Evolutionary conservation across 2,113 vertebrate species (phyloP).

Genomic region (Ia io): DNA sequence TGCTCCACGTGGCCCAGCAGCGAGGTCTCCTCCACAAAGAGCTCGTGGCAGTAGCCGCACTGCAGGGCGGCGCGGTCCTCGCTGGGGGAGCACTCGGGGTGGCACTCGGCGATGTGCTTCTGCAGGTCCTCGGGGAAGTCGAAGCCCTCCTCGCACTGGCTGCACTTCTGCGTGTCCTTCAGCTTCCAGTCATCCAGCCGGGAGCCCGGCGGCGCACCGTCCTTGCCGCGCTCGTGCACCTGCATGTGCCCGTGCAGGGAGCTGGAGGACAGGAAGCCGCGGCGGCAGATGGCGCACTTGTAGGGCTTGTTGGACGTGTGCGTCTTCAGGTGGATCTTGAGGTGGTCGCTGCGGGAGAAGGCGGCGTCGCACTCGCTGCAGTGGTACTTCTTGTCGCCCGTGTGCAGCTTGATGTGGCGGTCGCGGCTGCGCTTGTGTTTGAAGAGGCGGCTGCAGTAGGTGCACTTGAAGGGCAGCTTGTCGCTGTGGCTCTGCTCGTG

Average conservation of each 20-base stretch:
- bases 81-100: slow-evolving; percentile 95
- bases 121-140: slow-evolving; percentile 97
- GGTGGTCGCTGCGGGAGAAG: slow-evolving; percentile 97
- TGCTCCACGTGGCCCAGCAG: slow-evolving; percentile 96
- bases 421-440: slow-evolving; percentile 99
- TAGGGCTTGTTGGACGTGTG: slow-evolving; percentile 99
- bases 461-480: slow-evolving; percentile 98
- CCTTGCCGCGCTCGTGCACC: slow-evolving; percentile 95
- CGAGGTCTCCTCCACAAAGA: slow-evolving; percentile 93
- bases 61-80: slow-evolving; percentile 93
- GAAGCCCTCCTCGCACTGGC: slow-evolving; percentile 97
- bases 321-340: slow-evolving; percentile 99
- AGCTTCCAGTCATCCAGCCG: slow-evolving; percentile 94
- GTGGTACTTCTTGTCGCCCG: slow-evolving; percentile 98
- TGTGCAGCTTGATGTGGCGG: slow-evolving; percentile 97
- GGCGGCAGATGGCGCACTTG: slow-evolving; percentile 97
- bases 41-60: slow-evolving; percentile 97
- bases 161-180: slow-evolving; percentile 98
- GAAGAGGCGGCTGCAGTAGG: slow-evolving; percentile 97
- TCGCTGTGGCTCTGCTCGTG: slow-evolving; percentile 99
- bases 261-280: slow-evolving; percentile 96
- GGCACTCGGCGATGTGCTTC: slow-evolving; percentile 96
- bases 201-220: slow-evolving; percentile 88
- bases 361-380: slow-evolving; percentile 97
- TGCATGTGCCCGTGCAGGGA: slow-evolving; percentile 99